phyloP scores from a whole-genome alignment of 2,113 vertebrate genomes.

The Clupea harengus region DNA sequence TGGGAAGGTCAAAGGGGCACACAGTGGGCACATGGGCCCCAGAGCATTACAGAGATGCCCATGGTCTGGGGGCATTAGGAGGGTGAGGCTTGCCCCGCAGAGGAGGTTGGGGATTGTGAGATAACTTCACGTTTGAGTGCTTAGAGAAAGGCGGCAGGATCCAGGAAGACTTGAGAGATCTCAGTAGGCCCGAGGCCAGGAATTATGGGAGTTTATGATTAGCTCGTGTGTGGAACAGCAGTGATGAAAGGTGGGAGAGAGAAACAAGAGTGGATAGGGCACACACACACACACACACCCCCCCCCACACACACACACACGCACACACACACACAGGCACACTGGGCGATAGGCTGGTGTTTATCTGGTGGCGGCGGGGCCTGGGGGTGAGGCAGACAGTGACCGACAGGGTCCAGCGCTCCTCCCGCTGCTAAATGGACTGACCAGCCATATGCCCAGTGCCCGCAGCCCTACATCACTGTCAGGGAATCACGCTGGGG shows the following conservation, averaged over 20 bases:
- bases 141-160: neutral
- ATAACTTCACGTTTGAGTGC: no score
- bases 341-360: slow-evolving; percentile 39
- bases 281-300: slow-evolving; percentile 3
- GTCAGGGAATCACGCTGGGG: slow-evolving; percentile 48
- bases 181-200: neutral
- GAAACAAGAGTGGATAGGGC: neutral
- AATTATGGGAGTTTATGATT: slow-evolving; percentile 5
- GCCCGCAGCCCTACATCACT: slow-evolving; percentile 66
- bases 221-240: neutral
- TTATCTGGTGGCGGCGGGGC: slow-evolving; percentile 39
- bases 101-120: neutral
- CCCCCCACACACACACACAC: neutral
- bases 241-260: neutral
- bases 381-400: slow-evolving; percentile 64
- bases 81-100: neutral
- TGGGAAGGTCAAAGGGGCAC: no score
- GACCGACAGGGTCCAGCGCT: slow-evolving; percentile 74
- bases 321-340: neutral
- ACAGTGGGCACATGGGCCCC: no score
- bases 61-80: no score
- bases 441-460: slow-evolving; percentile 74
- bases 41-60: no score
- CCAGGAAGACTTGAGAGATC: neutral
- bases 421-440: slow-evolving; percentile 77